A percentile compares a stretch with the other conserved stretches of the same genome.
These are phyloP conservation scores for Tupaia chinensis DNA, from an alignment of 2,113 vertebrate species.

Conservation along the genomic window DNA sequence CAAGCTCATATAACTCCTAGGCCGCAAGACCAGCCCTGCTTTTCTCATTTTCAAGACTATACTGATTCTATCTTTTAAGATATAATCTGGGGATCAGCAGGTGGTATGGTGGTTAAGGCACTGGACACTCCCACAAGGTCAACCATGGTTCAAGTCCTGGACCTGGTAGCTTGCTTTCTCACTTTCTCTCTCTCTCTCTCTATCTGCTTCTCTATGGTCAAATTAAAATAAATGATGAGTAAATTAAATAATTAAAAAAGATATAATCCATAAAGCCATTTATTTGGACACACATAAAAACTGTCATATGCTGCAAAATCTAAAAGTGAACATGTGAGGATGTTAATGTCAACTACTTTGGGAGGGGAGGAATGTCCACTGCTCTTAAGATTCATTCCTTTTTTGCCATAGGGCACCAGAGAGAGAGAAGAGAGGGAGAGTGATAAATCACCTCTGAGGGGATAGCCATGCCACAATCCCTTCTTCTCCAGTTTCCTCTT, in stretches of 20 bases:
- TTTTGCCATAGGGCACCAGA: neutral
- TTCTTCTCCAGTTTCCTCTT: too few relatives aligned
- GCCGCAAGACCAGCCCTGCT: neutral
- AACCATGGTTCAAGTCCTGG: too few relatives aligned
- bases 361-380: neutral
- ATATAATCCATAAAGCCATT: neutral
- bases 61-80: neutral
- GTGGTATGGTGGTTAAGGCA: too few relatives aligned
- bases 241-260: too few relatives aligned
- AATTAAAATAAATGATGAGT: neutral
- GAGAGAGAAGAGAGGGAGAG: too few relatives aligned
- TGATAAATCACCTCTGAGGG: too few relatives aligned
- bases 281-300: neutral
- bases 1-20: too few relatives aligned
- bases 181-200: too few relatives aligned
- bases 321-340: conserved; percentile 4
- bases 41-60: conserved; percentile 12
- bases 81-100: neutral
- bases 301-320: neutral
- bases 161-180: too few relatives aligned
- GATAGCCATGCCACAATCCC: too few relatives aligned
- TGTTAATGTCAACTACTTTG: neutral
- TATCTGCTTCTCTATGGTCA: neutral
- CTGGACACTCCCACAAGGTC: too few relatives aligned
- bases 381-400: neutral